Evolutionary conservation across 2,888 invertebrate species (phyloP), one percentile per base, ranked within the genome.

Genomic region (Callyntrura guangdongensis): DNA sequence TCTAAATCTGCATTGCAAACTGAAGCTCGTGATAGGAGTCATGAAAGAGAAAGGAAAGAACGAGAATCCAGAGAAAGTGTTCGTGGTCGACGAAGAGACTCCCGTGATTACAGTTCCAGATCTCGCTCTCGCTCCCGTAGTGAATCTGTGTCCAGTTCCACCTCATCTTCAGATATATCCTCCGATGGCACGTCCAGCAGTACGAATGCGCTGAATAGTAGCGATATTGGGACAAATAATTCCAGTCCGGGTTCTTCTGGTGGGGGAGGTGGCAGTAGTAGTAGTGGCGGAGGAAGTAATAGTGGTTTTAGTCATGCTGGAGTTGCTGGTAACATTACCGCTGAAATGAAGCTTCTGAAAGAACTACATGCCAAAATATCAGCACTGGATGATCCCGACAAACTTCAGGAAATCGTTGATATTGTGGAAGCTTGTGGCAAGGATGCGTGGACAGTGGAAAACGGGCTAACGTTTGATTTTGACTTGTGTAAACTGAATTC

Each of bases 401-500:
- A 93, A 86, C 91, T 94, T 0, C 93, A 94, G 69, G 92, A 93
- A 92, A 92, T 94, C 49, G 94, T 94, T 20, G 93, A 93, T 49
- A 94, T 94, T 17, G 94, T 94, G 11, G 94, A 94, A 77, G 90
- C 91, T n/a, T 93, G 91, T 61, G 94, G 93, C 12, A 93, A 91
- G 47, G 94, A 94, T 81, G 90, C 86, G 9, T 94, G 93, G 93
- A 90, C 92, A 2, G 92, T 91, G 5, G 94, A 94, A 12, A 89
- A 92, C 47, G 94, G 94, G n/a, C 14, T 92, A 17, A 92, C 93
- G 1, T 94, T 94, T 90, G 94, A 94, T 85, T 94, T 94, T 91
- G 94, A 94, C 86, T 89, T 94, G 74, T 94, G 94, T 83, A 94
- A 94, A 92, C 72, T 94, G 11, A 93, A 91, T 87, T 92, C 93